A percentile compares a stretch with the other conserved stretches of the same genome.
Evolutionary conservation across 2,888 invertebrate genomes (phyloP).

Genomic region (Nephrotoma guestfalica): DNA sequence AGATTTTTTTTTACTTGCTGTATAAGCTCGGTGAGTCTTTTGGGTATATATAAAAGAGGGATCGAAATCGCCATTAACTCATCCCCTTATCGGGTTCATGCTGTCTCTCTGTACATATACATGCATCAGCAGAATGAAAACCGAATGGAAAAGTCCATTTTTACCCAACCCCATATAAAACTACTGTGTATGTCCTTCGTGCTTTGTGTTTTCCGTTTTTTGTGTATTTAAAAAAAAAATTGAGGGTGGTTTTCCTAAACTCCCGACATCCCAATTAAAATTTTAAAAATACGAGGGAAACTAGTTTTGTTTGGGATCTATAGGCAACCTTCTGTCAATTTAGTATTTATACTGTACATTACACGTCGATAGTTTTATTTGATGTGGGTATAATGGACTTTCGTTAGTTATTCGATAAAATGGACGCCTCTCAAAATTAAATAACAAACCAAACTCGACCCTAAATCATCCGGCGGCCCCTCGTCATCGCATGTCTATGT

Average conservation of each 20-base stretch:
- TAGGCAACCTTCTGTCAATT: not conserved
- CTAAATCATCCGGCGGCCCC: too few relatives aligned
- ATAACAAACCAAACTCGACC: not conserved
- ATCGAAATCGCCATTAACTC: not conserved
- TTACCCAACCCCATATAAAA: not conserved
- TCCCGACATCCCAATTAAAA: not conserved
- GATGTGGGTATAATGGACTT: not conserved
- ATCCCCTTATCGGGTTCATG: not conserved
- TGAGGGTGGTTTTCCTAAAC: not conserved
- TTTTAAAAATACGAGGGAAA: not conserved
- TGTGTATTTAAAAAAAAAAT: not conserved
- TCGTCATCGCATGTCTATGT: too few relatives aligned
- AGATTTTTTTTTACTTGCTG: not conserved
- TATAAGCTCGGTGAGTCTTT: not conserved
- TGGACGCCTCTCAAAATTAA: not conserved
- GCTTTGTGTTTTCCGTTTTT: not conserved
- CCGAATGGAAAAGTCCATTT: not conserved
- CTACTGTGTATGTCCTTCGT: not conserved
- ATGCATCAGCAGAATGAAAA: not conserved
- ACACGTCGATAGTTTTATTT: not conserved
- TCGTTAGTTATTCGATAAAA: not conserved
- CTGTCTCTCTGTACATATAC: not conserved
- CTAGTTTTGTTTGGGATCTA: not conserved
- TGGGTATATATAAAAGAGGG: not conserved
- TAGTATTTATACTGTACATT: not conserved